These are phyloP conservation scores for Lipophrys pholis DNA, from an alignment of 2,113 vertebrate genomes.

Conservation along the genomic window DNA sequence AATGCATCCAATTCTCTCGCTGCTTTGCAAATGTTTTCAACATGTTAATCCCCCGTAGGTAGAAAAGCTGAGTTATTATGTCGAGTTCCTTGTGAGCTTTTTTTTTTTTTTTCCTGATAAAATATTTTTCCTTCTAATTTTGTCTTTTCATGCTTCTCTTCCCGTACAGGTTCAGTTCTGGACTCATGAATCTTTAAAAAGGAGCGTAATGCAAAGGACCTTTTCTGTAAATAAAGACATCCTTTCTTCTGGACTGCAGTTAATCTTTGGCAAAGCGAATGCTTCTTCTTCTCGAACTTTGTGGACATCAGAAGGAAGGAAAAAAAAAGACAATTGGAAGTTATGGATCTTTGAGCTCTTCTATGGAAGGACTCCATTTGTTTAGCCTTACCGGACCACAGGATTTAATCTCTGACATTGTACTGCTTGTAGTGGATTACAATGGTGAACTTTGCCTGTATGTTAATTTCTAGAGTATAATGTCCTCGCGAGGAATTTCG, in stretches of 20 bases:
- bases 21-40: conserved; percentile 31
- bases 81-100: conserved; percentile 12
- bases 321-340: too few species aligned
- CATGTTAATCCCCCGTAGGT: conserved; percentile 32
- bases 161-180: conserved; percentile 81
- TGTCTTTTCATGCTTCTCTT: conserved; percentile 45
- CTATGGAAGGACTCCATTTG: too few species aligned
- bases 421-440: conserved; percentile 73
- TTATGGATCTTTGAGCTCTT: too few species aligned
- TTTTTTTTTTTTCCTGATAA: too few species aligned
- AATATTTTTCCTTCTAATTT: background rate
- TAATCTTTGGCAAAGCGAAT: conserved; percentile 55
- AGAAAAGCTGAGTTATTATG: too few species aligned
- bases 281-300: conserved; percentile 54
- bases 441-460: conserved; percentile 58
- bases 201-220: conserved; percentile 48
- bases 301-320: conserved; percentile 38
- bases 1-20: conserved; percentile 26
- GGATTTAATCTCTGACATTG: conserved; percentile 59
- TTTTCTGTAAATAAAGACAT: conserved; percentile 78
- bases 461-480: conserved; percentile 63
- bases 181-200: conserved; percentile 12
- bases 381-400: conserved; percentile 25
- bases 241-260: conserved; percentile 59
- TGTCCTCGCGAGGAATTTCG: conserved; percentile 17